These are phyloP conservation scores for Schizopygopsis pylzovi DNA, from an alignment of 2,797 vertebrate genomes.

Conservation along the genomic window DNA sequence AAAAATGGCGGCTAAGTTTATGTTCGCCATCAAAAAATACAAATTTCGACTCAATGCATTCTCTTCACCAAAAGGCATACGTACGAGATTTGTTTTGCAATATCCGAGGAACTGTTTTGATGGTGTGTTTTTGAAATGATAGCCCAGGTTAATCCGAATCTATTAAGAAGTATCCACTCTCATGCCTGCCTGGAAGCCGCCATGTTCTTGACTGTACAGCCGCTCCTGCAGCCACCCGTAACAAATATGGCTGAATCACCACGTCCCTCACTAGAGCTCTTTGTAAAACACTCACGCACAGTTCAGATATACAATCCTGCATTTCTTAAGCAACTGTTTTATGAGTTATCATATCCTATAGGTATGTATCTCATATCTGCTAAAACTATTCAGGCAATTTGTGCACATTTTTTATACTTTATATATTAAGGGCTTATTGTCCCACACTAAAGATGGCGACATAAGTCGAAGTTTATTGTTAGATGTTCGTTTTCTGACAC, in stretches of 20 bases:
- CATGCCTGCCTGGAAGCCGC: slow-evolving; percentile 95
- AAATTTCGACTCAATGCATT: slow-evolving; percentile 60
- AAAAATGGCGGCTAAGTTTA: slow-evolving; percentile 82
- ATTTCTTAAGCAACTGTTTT: neutral
- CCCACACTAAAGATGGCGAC: slow-evolving; percentile 83
- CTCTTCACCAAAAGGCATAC: slow-evolving; percentile 47
- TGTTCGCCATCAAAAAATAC: slow-evolving; percentile 77
- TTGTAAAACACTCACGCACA: slow-evolving; percentile 5
- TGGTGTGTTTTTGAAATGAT: slow-evolving; percentile 69
- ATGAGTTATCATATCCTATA: neutral
- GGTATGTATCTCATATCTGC: neutral
- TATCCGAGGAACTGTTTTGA: slow-evolving; percentile 69
- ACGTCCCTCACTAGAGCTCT: slow-evolving; percentile 40
- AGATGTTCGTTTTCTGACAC: neutral
- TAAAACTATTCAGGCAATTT: neutral
- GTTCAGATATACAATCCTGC: neutral
- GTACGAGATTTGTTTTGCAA: slow-evolving; percentile 75
- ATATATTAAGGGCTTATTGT: slow-evolving; percentile 68
- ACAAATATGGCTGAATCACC: slow-evolving; percentile 76
- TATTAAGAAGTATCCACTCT: slow-evolving; percentile 81
- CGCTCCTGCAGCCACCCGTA: slow-evolving; percentile 69
- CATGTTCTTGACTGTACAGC: slow-evolving; percentile 86
- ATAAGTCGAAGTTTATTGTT: slow-evolving; percentile 33
- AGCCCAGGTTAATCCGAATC: slow-evolving; percentile 78
- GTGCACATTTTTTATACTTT: neutral